These are phyloP conservation scores for Esox lucius DNA, from an alignment of 2,797 vertebrate genomes.

Conservation along the genomic window DNA sequence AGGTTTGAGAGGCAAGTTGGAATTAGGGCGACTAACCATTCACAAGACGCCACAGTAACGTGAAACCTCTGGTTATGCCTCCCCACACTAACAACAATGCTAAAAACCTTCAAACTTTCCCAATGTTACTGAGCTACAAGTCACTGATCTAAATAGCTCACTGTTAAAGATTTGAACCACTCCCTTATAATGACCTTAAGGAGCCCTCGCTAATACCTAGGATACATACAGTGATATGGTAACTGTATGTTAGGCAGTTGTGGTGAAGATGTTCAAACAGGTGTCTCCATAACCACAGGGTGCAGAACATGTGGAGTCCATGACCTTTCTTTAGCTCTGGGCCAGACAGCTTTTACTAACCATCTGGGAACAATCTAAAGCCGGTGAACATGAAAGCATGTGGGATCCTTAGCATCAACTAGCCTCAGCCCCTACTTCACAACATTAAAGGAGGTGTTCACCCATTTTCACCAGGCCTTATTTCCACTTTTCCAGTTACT, in stretches of 20 bases:
- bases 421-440: background rate
- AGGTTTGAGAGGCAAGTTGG: too few species aligned
- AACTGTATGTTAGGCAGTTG: background rate
- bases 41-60: too few species aligned
- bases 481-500: too few species aligned
- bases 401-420: background rate
- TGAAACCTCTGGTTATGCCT: too few species aligned
- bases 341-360: background rate
- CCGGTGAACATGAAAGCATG: background rate
- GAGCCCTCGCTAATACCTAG: background rate
- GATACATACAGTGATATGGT: background rate
- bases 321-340: background rate
- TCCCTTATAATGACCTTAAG: background rate
- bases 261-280: constrained; percentile 14
- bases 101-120: too few species aligned
- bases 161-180: background rate
- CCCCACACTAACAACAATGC: too few species aligned
- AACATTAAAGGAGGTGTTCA: background rate
- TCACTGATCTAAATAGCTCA: too few species aligned
- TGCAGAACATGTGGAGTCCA: background rate
- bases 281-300: constrained; percentile 24
- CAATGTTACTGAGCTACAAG: too few species aligned
- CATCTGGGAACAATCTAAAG: background rate
- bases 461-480: too few species aligned
- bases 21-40: too few species aligned